Base-by-base conservation (phyloP, 2,113 vertebrate species). In the Marmota monax region DNA sequence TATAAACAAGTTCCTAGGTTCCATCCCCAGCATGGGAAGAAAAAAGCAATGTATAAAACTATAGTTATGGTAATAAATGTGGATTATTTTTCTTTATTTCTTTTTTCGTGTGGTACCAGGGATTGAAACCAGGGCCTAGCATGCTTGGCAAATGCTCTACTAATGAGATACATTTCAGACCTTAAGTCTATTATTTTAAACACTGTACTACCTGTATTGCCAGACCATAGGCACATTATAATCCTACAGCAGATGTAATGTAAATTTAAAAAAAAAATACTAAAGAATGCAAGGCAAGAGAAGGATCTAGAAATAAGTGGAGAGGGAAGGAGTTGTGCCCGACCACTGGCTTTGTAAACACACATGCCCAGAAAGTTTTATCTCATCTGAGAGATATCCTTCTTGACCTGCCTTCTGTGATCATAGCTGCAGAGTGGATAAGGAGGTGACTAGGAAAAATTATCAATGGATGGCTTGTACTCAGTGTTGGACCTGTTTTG, bases 261-360 rank as follows among this genome's bases (percentile, higher is more conserved):
- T 92, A 84, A 90, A 67, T 48, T 78, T 73, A 22, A 69, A 13
- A 90, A 13, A 90, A 90, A 56, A 83, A 88, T 82, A 91, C 29
- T 88, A 73, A 74, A 69, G 32, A 95, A 93, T 17, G 13, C 23
- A 53, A 88, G 77, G 70, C 78, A 92, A 96, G 65, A 80, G 48
- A 84, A 95, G 90, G 87, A 69, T 88, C 45, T 70, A 23, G 22
- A 48, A 56, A 67, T 65, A 80, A 80, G 25, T 91, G 14, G 65
- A 37, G 16, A 29, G 42, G n/a, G 4, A 2, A 65, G 37, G 22
- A 14, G 3, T 23, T 82, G 7, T 48, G 22, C 45, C 45, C 48
- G 18, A 51, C 3, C 42, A 65, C 25, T 72, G 56, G 45, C 56
- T 86, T 51, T 77, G 23, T 48, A 96, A 69, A 93, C 10, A 94